Evolutionary conservation across 1,140 invertebrate species (phyloP).

Genomic region (Zaprionus davidi): DNA sequence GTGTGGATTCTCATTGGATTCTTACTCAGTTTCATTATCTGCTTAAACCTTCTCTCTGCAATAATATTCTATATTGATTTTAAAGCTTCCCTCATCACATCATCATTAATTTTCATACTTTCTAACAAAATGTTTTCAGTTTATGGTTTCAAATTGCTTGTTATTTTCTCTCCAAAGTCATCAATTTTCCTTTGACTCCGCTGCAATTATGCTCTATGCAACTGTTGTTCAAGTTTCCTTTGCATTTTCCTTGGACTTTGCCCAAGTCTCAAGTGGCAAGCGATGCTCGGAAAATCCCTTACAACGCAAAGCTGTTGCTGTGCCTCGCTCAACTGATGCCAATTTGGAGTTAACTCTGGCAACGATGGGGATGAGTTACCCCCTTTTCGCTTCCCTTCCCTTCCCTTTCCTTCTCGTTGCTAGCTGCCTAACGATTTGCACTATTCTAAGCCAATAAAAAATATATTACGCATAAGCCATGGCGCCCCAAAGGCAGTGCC

Average conservation of each 20-base stretch:
- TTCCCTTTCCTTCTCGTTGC: background rate
- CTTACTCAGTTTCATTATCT: too few relatives aligned
- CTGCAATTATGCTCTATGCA: background rate
- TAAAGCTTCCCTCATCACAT: background rate
- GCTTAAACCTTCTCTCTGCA: too few relatives aligned
- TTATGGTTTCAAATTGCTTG: background rate
- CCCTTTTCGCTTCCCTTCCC: background rate
- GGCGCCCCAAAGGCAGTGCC: conserved; percentile 19
- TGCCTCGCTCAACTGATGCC: too few relatives aligned
- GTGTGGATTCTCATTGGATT: too few relatives aligned
- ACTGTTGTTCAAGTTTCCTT: background rate
- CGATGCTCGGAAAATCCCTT: background rate
- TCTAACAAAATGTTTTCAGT: background rate
- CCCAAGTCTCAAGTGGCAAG: background rate
- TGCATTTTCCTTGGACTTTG: background rate
- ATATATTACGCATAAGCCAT: conserved; percentile 76
- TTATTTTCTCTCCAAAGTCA: background rate
- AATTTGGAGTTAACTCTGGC: background rate
- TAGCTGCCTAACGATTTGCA: conserved; percentile 42
- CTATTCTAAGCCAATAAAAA: conserved; percentile 75
- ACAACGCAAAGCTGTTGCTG: background rate
- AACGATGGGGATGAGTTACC: background rate
- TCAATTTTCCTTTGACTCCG: background rate
- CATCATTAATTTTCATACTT: background rate
- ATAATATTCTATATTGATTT: background rate